Percentiles rank a stretch among this genome's conserved stretches.
phyloP scores from a whole-genome alignment of 1,140 invertebrate species.

The Thereuonema tuberculata region DNA sequence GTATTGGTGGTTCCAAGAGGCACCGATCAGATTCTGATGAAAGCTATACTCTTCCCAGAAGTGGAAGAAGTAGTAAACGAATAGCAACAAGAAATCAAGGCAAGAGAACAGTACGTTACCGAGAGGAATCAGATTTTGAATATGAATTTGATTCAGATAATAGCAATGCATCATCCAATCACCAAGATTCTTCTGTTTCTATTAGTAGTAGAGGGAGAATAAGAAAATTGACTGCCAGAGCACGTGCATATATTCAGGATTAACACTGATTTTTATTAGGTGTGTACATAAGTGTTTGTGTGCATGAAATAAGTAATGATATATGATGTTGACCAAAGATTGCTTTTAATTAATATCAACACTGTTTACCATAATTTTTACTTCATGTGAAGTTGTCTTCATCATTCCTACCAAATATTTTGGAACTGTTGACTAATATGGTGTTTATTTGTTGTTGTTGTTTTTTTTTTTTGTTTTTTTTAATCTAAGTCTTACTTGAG shows the following conservation, averaged over 20 bases:
- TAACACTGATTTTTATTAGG: conserved; percentile 25
- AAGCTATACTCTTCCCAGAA: background rate
- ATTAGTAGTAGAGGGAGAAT: conserved; percentile 70
- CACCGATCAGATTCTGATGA: conserved; percentile 1
- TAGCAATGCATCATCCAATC: conserved; percentile 5
- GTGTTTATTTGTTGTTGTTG: too few species aligned
- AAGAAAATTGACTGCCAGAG: conserved; percentile 62
- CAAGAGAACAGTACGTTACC: conserved; percentile 28
- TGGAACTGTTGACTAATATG: too few species aligned
- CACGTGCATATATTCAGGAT: conserved; percentile 48
- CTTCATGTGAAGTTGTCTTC: too few species aligned
- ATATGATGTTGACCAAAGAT: too few species aligned
- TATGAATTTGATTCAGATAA: conserved; percentile 11
- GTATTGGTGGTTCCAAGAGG: background rate
- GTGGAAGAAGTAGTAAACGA: conserved; percentile 2
- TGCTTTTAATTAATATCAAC: too few species aligned
- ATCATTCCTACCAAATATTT: too few species aligned
- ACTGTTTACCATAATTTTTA: too few species aligned
- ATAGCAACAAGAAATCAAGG: conserved; percentile 28
- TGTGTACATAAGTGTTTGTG: background rate
- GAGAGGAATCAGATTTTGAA: conserved; percentile 24
- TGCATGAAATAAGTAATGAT: background rate
- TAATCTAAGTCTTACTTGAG: too few species aligned
- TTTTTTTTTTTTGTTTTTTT: too few species aligned
- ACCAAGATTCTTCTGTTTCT: conserved; percentile 34